Evolutionary conservation across 2,888 invertebrate genomes (phyloP).

Genomic region (Pyrocoelia pectoralis): DNA sequence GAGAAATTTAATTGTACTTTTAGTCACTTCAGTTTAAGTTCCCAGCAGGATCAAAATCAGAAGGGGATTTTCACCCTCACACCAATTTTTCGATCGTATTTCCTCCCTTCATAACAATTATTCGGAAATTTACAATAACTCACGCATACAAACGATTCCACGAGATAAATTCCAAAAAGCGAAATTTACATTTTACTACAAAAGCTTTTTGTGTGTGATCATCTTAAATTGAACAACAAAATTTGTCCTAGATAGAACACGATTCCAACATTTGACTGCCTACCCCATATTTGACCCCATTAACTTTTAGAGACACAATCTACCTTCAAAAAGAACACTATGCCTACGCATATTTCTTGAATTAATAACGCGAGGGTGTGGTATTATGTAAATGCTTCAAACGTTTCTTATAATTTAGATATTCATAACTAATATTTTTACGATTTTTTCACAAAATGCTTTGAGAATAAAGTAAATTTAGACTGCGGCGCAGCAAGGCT

Average conservation of each 20-base stretch:
- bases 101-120: neutral
- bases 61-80: neutral
- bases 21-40: neutral
- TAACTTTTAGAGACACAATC: slow-evolving; percentile 24
- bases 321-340: neutral
- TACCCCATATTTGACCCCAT: slow-evolving; percentile 30
- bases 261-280: slow-evolving; percentile 24
- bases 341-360: neutral
- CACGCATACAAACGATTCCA: neutral
- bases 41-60: neutral
- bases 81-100: neutral
- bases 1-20: too few species aligned
- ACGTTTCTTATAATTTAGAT: slow-evolving; percentile 9
- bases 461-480: slow-evolving; percentile 27
- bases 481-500: slow-evolving; percentile 53
- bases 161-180: neutral
- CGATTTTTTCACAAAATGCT: slow-evolving; percentile 22
- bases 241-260: slow-evolving; percentile 18
- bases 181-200: neutral
- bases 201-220: neutral
- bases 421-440: slow-evolving; percentile 21
- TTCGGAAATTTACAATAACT: too few species aligned
- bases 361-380: slow-evolving; percentile 10
- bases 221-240: slow-evolving; percentile 15
- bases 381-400: slow-evolving; percentile 11